Evolutionary conservation across 1,140 invertebrate genomes (phyloP), one percentile per base, ranked within the genome.

Genomic region (Saccostrea echinata): DNA sequence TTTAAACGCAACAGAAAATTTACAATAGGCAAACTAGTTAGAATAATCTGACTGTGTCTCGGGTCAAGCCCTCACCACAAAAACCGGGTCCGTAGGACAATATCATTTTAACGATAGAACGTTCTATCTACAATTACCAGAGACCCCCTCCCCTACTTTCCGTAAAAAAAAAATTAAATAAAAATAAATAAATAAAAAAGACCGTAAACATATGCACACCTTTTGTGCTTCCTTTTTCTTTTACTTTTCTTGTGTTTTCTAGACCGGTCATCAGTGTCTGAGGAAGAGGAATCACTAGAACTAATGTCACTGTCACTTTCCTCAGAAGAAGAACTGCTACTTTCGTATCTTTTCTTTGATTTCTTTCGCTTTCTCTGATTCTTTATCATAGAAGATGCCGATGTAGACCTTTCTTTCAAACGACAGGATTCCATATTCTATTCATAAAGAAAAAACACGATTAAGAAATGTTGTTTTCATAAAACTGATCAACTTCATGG

Each of bases 181-280:
- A n/a, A n/a, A n/a, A n/a, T n/a, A n/a, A n/a, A n/a, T n/a, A n/a
- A n/a, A n/a, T n/a, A n/a, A n/a, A n/a, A n/a, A n/a, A n/a, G n/a
- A n/a, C n/a, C n/a, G 12, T 6, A 16, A 33, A 16, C 27, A 76
- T 12, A 30, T 12, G 12, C 6, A 6, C 16, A 76, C 68, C 68
- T 27, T 76, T 76, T 83, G 11, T 27, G 71, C 61, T 82, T 85
- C n/a, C 52, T 52, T 24, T 86, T 88, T n/a, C 61, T 55, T 87
- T 57, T 87, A 35, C 68, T 87, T 85, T 84, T 87, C 84, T 84
- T 55, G 52, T 52, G 52, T 57, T 82, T 68, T 30, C 30, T 24
- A 30, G 68, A 76, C 16, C 68, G 68, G 30, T 33, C 16, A 18
- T 76, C 68, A 33, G 9, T 76, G 27, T 76, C 68, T 76, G 68